Conservation (phyloP, 2,888 invertebrate genomes). For the Nipponacmea schrenckii region DNA sequence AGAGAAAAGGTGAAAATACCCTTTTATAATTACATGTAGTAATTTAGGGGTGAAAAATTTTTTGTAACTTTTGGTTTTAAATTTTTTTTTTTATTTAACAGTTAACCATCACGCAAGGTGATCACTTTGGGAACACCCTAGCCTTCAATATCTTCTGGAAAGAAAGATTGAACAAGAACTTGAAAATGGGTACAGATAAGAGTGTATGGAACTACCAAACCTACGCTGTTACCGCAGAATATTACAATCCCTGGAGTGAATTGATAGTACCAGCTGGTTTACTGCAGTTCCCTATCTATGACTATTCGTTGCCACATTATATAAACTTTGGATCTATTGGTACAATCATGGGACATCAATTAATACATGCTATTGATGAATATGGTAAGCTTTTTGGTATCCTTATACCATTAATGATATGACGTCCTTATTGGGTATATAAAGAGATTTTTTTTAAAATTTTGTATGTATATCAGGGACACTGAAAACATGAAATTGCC, state of each 20-base stretch:
- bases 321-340: conserved; percentile 61
- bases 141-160: conserved; percentile 70
- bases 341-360: conserved; percentile 45
- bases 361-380: conserved; percentile 53
- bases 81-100: conserved; percentile 45
- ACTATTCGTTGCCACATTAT: conserved; percentile 49
- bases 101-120: conserved; percentile 70
- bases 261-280: conserved; percentile 58
- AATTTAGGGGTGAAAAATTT: too few relatives aligned
- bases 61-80: too few relatives aligned
- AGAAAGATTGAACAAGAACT: conserved; percentile 45
- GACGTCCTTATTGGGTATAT: background rate
- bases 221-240: conserved; percentile 43
- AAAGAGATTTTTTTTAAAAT: background rate
- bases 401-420: too few relatives aligned
- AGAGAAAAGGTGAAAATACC: too few relatives aligned
- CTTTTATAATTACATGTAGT: too few relatives aligned
- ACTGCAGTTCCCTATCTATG: conserved; percentile 60
- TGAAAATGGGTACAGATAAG: conserved; percentile 37
- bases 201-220: conserved; percentile 43
- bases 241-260: conserved; percentile 56
- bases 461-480: background rate
- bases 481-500: background rate
- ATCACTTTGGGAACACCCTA: conserved; percentile 72
- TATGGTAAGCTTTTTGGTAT: conserved; percentile 44